A percentile compares a stretch with the other conserved stretches of the same genome.
Evolutionary conservation across 2,113 vertebrate genomes (phyloP).

Genomic region (Oryzias javanicus): DNA sequence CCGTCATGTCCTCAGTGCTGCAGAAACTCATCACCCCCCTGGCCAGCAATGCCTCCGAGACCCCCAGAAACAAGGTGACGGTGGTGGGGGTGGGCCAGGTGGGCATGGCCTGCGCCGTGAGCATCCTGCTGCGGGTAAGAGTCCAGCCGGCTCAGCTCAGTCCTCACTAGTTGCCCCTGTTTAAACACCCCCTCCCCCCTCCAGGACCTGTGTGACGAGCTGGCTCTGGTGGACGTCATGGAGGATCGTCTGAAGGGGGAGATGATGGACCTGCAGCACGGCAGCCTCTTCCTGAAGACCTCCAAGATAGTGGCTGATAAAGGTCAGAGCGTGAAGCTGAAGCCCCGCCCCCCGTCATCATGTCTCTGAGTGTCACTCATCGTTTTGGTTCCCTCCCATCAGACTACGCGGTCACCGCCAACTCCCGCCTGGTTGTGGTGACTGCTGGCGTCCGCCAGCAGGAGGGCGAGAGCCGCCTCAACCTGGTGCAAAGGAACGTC

Average conservation of each 20-base stretch:
- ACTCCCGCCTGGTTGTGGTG: conserved; percentile 92
- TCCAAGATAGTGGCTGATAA: conserved; percentile 92
- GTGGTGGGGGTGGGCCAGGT: conserved; percentile 94
- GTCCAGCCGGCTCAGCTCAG: not conserved
- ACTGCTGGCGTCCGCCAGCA: conserved; percentile 96
- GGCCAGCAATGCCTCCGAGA: conserved; percentile 20
- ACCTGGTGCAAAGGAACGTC: conserved; percentile 96
- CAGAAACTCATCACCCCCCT: conserved; percentile 86
- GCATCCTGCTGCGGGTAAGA: conserved; percentile 86
- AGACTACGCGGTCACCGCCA: conserved; percentile 93
- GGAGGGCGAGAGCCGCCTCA: conserved; percentile 94
- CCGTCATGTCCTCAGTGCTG: conserved; percentile 86
- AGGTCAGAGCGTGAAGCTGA: conserved; percentile 69
- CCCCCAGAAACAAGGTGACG: conserved; percentile 90
- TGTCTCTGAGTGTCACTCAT: not conserved
- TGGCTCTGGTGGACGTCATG: conserved; percentile 93
- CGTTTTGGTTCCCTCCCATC: conserved; percentile 1
- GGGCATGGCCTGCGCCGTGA: conserved; percentile 94
- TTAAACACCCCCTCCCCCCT: not conserved
- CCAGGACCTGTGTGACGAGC: conserved; percentile 89
- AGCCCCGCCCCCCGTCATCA: rapidly evolving
- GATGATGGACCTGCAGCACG: conserved; percentile 96
- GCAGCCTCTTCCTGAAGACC: conserved; percentile 92
- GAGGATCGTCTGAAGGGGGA: conserved; percentile 97
- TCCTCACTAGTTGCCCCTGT: not conserved